Evolutionary conservation across 2,113 vertebrate genomes (phyloP).

Genomic region (Saccopteryx leptura): DNA sequence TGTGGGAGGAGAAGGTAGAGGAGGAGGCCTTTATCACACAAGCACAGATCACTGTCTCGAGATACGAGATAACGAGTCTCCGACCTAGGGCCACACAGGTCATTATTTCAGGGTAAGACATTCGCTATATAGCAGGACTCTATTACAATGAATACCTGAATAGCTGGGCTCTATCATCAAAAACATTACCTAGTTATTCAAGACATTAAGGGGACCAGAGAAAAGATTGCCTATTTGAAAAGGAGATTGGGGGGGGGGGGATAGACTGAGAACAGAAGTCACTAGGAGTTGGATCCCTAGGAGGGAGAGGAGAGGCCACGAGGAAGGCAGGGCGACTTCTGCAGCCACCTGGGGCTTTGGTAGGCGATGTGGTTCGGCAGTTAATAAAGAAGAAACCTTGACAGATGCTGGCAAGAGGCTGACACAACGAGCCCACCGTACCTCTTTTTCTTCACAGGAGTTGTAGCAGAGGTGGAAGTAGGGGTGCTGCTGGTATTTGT

Average conservation of each 20-base stretch:
- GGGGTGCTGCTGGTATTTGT: neutral
- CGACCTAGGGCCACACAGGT: neutral
- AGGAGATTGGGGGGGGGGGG: neutral
- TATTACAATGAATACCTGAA: neutral
- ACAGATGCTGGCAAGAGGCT: neutral
- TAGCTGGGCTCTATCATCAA: neutral
- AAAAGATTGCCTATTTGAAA: neutral
- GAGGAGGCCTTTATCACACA: neutral
- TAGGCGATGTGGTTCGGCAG: no score
- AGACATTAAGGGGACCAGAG: neutral
- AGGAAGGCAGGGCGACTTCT: neutral
- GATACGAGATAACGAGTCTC: no score
- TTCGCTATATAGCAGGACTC: neutral
- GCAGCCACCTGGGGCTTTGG: neutral
- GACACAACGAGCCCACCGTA: conserved; percentile 41
- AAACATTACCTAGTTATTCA: neutral
- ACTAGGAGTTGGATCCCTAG: neutral
- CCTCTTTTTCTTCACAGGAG: conserved; percentile 89
- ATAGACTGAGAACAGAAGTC: neutral
- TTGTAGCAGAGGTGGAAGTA: neutral
- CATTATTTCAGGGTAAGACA: neutral
- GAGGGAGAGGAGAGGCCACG: neutral
- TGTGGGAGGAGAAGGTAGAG: no score
- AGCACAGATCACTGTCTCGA: neutral
- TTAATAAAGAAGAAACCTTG: neutral